Conservation (phyloP, 2,113 vertebrate genomes). For the Neolamprologus devosi region DNA sequence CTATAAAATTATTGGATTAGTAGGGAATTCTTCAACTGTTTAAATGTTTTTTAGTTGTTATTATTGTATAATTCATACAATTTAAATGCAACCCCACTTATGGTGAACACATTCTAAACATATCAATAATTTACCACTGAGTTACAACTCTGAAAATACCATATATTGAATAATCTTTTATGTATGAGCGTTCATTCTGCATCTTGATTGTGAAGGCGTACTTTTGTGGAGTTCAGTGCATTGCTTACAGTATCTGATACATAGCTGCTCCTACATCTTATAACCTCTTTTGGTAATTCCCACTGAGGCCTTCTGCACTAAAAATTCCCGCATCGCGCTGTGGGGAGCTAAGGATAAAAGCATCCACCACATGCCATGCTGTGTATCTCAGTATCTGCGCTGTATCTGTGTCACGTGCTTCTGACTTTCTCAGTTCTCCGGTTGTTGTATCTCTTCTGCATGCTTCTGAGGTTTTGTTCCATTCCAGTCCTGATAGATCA, state of each 20-base stretch:
- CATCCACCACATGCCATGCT: not conserved
- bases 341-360: conserved; percentile 30
- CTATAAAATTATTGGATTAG: not conserved
- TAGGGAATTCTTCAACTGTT: not conserved
- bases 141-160: not conserved
- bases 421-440: not conserved
- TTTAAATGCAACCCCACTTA: not conserved
- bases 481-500: not conserved
- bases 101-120: not conserved
- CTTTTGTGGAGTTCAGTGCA: not conserved
- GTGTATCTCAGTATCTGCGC: not conserved
- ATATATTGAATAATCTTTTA: not conserved
- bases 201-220: not conserved
- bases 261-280: not conserved
- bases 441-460: not conserved
- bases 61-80: not conserved
- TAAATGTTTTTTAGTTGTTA: not conserved
- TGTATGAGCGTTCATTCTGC: not conserved
- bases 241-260: not conserved
- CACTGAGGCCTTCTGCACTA: not conserved
- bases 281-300: conserved; percentile 7
- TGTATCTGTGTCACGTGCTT: not conserved
- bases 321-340: not conserved
- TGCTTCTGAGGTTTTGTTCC: not conserved
- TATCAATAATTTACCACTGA: not conserved